phyloP scores from a whole-genome alignment of 2,797 vertebrate species.

The Carduelis carduelis region DNA sequence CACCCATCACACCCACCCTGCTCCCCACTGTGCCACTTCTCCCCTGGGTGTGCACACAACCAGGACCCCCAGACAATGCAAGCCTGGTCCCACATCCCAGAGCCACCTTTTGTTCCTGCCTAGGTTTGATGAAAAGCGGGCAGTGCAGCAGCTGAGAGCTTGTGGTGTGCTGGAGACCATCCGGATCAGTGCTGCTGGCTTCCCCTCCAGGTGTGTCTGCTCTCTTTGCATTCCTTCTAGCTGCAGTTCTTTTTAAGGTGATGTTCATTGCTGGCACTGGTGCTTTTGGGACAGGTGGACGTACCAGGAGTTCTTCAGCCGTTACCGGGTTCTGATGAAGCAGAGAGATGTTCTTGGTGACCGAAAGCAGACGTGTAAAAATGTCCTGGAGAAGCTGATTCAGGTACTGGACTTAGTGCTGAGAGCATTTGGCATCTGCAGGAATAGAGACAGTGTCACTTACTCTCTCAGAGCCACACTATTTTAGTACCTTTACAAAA shows the following conservation, averaged over 20 bases:
- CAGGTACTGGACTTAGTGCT: slow-evolving; percentile 75
- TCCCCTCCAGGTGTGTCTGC: slow-evolving; percentile 88
- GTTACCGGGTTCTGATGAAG: slow-evolving; percentile 97
- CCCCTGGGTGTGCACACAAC: not conserved
- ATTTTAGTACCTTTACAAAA: not conserved
- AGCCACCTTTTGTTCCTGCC: not conserved
- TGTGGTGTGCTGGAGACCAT: slow-evolving; percentile 98
- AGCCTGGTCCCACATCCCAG: not conserved
- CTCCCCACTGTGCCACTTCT: not conserved
- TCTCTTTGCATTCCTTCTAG: not conserved
- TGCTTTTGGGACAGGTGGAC: slow-evolving; percentile 85
- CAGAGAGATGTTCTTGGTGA: slow-evolving; percentile 94
- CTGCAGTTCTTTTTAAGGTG: not conserved
- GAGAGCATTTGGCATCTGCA: not conserved
- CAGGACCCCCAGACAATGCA: not conserved
- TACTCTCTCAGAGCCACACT: not conserved
- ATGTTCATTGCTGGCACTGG: not conserved
- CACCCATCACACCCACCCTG: not conserved
- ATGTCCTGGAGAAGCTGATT: slow-evolving; percentile 94
- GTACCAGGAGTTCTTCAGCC: slow-evolving; percentile 98
- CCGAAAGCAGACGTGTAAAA: slow-evolving; percentile 92
- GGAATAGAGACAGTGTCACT: not conserved
- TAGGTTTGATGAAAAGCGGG: slow-evolving; percentile 96
- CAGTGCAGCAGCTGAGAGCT: slow-evolving; percentile 96
- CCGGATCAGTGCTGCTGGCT: slow-evolving; percentile 95